Conservation (phyloP, 2,888 invertebrate species). For the Sinelater perroti region DNA sequence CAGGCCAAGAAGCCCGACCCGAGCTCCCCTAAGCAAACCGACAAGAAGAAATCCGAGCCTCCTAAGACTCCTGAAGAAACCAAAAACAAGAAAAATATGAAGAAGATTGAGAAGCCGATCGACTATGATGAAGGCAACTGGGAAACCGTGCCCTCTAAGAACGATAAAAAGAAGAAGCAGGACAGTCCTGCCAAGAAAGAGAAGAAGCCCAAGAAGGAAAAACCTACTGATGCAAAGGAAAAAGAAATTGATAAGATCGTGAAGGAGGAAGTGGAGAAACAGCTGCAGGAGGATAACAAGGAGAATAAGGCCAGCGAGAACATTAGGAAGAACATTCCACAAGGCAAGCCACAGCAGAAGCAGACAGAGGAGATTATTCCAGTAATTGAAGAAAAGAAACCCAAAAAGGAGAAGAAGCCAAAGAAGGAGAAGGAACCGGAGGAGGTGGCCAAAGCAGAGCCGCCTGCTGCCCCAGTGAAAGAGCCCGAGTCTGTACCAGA, state of each 20-base stretch:
- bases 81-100: constrained; percentile 69
- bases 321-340: constrained; percentile 35
- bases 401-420: constrained; percentile 55
- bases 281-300: constrained; percentile 60
- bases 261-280: constrained; percentile 64
- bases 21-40: constrained; percentile 59
- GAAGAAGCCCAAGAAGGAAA: constrained; percentile 57
- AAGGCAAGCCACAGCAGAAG: constrained; percentile 47
- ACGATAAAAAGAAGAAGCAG: constrained; percentile 77
- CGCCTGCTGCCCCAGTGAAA: constrained; percentile 38
- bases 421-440: constrained; percentile 54
- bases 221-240: constrained; percentile 51
- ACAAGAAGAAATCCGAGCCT: constrained; percentile 60
- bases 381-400: constrained; percentile 54
- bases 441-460: constrained; percentile 42
- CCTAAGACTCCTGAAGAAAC: constrained; percentile 60
- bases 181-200: constrained; percentile 59
- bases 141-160: constrained; percentile 75
- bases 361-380: constrained; percentile 50
- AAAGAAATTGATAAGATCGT: constrained; percentile 60
- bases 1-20: constrained; percentile 54
- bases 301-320: constrained; percentile 45
- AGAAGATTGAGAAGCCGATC: constrained; percentile 71
- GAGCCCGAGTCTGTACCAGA: constrained; percentile 34
- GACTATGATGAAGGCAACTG: constrained; percentile 80